Conservation (phyloP, 2,797 vertebrate species). For the Silurus aristotelis region DNA sequence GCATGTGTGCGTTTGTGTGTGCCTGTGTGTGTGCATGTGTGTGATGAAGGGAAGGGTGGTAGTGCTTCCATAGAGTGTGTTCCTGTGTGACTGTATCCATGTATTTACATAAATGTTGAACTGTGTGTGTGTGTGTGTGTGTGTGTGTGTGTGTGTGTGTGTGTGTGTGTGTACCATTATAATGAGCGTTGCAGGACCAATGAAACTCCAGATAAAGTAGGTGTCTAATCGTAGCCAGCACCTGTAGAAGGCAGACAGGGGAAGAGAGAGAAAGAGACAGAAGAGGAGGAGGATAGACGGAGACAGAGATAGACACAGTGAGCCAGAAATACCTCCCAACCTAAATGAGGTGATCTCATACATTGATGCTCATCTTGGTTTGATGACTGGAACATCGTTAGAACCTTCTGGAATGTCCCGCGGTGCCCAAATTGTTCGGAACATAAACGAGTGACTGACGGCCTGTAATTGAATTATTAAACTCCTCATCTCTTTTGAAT, state of each 20-base stretch:
- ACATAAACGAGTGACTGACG: slow-evolving; percentile 51
- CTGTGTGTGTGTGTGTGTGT: slow-evolving; percentile 29
- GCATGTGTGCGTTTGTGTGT: slow-evolving; percentile 4
- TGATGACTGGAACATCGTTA: slow-evolving; percentile 22
- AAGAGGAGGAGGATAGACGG: slow-evolving; percentile 17
- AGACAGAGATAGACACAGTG: slow-evolving; percentile 44
- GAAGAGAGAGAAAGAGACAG: slow-evolving; percentile 37
- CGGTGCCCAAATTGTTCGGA: slow-evolving; percentile 1
- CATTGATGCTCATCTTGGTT: slow-evolving; percentile 29
- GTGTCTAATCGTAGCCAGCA: slow-evolving; percentile 98
- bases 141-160: slow-evolving; percentile 32
- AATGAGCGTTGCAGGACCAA: slow-evolving; percentile 97
- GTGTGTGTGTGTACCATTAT: slow-evolving; percentile 84
- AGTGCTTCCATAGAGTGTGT: no score
- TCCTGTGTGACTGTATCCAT: neutral
- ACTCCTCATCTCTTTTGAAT: slow-evolving; percentile 53
- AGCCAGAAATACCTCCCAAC: slow-evolving; percentile 27
- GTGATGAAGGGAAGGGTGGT: neutral
- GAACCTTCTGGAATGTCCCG: slow-evolving; percentile 21
- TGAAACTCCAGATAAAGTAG: slow-evolving; percentile 99
- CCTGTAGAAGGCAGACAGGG: slow-evolving; percentile 72
- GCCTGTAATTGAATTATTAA: slow-evolving; percentile 56
- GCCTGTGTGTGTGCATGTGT: neutral
- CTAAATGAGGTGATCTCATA: slow-evolving; percentile 31
- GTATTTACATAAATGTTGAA: neutral